Conservation (phyloP, 2,888 invertebrate genomes). For the Apamea anceps region DNA sequence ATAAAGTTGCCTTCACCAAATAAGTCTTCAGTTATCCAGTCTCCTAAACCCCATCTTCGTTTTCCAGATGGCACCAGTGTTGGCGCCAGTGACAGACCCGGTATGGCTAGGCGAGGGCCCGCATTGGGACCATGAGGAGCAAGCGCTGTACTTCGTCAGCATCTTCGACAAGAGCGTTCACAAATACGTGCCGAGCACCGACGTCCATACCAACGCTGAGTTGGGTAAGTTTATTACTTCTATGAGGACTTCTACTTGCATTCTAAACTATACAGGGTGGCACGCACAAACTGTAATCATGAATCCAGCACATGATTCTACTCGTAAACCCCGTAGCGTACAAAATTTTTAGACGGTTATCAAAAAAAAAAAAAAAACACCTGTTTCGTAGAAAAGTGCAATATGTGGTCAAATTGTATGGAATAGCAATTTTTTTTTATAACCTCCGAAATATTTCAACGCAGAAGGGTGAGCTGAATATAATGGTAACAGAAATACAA, state of each 20-base stretch:
- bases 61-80: slow-evolving; percentile 81
- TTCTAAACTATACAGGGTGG: neutral
- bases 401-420: too few species aligned
- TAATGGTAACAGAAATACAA: too few species aligned
- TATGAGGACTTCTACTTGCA: neutral
- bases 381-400: too few species aligned
- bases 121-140: slow-evolving; percentile 91
- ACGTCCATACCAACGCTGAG: slow-evolving; percentile 86
- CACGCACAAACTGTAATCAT: neutral
- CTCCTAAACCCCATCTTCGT: neutral
- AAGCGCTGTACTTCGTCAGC: slow-evolving; percentile 92
- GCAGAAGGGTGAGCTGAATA: too few species aligned
- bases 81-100: slow-evolving; percentile 86
- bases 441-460: too few species aligned
- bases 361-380: too few species aligned
- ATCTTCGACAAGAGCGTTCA: slow-evolving; percentile 89
- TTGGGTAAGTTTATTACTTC: slow-evolving; percentile 79
- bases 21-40: neutral
- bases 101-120: slow-evolving; percentile 93
- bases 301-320: too few species aligned
- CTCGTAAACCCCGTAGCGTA: too few species aligned
- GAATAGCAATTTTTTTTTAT: too few species aligned
- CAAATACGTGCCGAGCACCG: slow-evolving; percentile 87
- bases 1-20: neutral
- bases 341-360: too few species aligned